These are phyloP conservation scores for Cantharis flavilabris DNA, from an alignment of 2,888 invertebrate genomes.

Conservation along the genomic window DNA sequence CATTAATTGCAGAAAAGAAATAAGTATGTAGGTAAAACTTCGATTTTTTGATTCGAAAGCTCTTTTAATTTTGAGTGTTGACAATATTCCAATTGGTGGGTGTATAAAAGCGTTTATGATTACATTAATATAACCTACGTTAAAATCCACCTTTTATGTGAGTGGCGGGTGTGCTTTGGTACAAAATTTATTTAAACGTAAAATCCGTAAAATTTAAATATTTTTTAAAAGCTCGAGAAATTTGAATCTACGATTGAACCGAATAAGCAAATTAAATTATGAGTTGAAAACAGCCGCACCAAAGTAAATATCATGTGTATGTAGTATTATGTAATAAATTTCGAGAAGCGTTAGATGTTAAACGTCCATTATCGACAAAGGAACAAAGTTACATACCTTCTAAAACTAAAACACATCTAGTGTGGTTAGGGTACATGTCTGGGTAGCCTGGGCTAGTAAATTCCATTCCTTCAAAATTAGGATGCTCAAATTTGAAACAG, in stretches of 20 bases:
- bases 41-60: background rate
- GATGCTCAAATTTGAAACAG: conserved; percentile 64
- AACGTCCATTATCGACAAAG: background rate
- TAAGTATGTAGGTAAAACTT: background rate
- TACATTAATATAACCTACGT: background rate
- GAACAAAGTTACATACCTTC: conserved; percentile 61
- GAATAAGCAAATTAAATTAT: background rate
- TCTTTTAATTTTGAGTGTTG: background rate
- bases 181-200: background rate
- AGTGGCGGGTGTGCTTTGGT: background rate
- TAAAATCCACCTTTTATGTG: background rate
- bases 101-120: background rate
- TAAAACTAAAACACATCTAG: conserved; percentile 68
- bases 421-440: conserved; percentile 65
- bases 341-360: background rate
- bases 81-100: background rate
- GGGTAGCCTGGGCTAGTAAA: conserved; percentile 75
- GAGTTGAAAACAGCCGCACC: background rate
- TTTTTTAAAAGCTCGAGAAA: background rate
- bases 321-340: background rate
- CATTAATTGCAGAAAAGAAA: background rate
- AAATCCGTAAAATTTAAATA: background rate
- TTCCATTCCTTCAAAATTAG: conserved; percentile 62
- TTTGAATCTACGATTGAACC: background rate
- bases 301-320: background rate